Evolutionary conservation across 2,113 vertebrate species (phyloP), one percentile per base, ranked within the genome.

Genomic region (Chloebia gouldiae): DNA sequence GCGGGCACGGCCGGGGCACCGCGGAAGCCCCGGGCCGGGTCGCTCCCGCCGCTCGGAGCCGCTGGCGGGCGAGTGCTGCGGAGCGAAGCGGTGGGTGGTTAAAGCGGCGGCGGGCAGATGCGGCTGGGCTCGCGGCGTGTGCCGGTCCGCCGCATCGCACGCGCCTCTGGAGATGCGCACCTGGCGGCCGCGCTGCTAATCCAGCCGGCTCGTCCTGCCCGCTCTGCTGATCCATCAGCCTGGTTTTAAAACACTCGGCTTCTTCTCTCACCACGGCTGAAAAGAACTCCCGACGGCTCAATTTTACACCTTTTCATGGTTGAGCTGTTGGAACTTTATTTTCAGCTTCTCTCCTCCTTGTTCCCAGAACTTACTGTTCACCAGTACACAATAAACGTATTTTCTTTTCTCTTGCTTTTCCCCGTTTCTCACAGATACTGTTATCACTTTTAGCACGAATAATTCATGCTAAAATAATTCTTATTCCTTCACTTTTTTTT

Each of bases 31-130:
- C 40, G 1, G 37, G 5, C 1, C 0, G n/a, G 28, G 56, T 33
- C 39, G 39, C 39, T 39, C 39, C 2, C 0, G 51, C 9, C 10
- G 11, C 42, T 5, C 9, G 22, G 76, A 45, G 65, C 15, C 11
- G 10, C 1, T 4, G 45, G 0, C 2, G 16, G 31, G 44, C 3
- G 23, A 23, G 40, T 1, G 71, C 19, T 6, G 63, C 24, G 9
- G 23, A 13, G 45, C 20, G 23, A 11, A 30, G 33, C 7, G 28
- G 1, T 9, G 10, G 3, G 6, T 3, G 18, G 27, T 10, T 1
- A 6, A 19, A 18, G 8, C 25, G 2, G 12, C 10, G 2, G 11
- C 16, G 47, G n/a, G 53, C 82, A 22, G 51, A 8, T 35, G 68
- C 9, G 9, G 70, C 60, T 51, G 15, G 1, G 61, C 75, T 25